phyloP scores from a whole-genome alignment of 1,140 invertebrate species.

The Cotesia typhae region DNA sequence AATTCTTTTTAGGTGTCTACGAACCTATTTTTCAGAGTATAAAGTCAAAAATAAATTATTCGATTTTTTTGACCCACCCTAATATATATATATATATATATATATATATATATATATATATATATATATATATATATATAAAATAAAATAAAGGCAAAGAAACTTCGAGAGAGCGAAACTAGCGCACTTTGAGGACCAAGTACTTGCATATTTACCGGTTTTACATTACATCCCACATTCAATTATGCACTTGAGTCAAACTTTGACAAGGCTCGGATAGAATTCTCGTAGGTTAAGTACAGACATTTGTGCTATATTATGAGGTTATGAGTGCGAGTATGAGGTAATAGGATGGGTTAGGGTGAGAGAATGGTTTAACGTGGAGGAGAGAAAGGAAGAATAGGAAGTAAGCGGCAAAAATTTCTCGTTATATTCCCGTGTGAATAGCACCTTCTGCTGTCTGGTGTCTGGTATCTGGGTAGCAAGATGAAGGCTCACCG shows the following conservation, averaged over 20 bases:
- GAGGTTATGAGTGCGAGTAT: not conserved
- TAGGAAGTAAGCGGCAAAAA: not conserved
- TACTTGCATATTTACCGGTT: slow-evolving; percentile 21
- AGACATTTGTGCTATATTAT: not conserved
- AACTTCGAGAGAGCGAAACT: slow-evolving; percentile 15
- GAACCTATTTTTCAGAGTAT: too few species aligned
- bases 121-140: not conserved
- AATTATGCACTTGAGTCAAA: slow-evolving; percentile 11
- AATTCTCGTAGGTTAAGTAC: not conserved
- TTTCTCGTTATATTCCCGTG: slow-evolving; percentile 20
- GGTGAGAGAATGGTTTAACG: too few species aligned
- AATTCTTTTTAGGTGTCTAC: too few species aligned
- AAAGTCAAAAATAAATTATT: too few species aligned
- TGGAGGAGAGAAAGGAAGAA: too few species aligned
- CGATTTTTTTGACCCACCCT: too few species aligned
- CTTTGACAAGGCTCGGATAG: slow-evolving; percentile 18
- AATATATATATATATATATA: too few species aligned
- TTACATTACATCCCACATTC: not conserved
- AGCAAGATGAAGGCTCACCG: slow-evolving; percentile 9
- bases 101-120: too few species aligned
- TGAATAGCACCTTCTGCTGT: slow-evolving; percentile 15
- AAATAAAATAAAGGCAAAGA: not conserved
- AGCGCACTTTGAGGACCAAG: slow-evolving; percentile 5
- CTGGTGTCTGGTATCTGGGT: not conserved
- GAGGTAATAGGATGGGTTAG: too few species aligned